Percentiles rank a stretch among this genome's conserved stretches.
Conservation (phyloP, 2,888 invertebrate genomes). For the Mimas tiliae region DNA sequence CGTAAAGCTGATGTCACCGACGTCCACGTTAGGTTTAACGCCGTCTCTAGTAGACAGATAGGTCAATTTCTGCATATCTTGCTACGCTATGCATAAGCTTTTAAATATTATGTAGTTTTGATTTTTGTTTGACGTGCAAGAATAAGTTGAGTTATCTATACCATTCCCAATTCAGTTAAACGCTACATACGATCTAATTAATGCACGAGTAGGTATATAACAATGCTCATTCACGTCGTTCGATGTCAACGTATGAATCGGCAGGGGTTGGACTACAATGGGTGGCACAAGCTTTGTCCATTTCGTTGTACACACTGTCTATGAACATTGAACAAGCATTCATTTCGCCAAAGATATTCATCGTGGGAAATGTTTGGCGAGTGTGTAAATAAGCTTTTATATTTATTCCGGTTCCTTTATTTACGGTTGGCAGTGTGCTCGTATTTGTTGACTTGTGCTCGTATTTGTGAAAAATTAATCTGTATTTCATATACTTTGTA, state of each 20-base stretch:
- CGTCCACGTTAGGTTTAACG: too few species aligned
- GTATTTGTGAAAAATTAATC: not conserved
- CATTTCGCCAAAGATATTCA: slow-evolving; percentile 32
- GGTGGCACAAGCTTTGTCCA: slow-evolving; percentile 36
- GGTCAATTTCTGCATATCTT: too few species aligned
- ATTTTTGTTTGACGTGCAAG: too few species aligned
- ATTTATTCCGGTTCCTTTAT: slow-evolving; percentile 1
- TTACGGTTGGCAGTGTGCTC: not conserved
- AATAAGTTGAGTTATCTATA: not conserved
- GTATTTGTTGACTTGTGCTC: not conserved
- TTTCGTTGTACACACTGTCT: slow-evolving; percentile 26
- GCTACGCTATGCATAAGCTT: too few species aligned
- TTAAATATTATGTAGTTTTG: too few species aligned
- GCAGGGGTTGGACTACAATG: slow-evolving; percentile 35
- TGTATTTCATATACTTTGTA: not conserved
- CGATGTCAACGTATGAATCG: slow-evolving; percentile 40
- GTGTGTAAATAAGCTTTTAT: slow-evolving; percentile 7
- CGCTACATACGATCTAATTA: slow-evolving; percentile 19
- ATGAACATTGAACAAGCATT: slow-evolving; percentile 27
- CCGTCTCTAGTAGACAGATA: too few species aligned
- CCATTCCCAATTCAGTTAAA: slow-evolving; percentile 15
- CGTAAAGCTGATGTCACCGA: too few species aligned
- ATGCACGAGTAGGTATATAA: slow-evolving; percentile 1
- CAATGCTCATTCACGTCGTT: slow-evolving; percentile 18
- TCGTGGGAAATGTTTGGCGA: slow-evolving; percentile 29